Conservation (phyloP, 2,888 invertebrate genomes). For the Hydropsyche betteni region DNA sequence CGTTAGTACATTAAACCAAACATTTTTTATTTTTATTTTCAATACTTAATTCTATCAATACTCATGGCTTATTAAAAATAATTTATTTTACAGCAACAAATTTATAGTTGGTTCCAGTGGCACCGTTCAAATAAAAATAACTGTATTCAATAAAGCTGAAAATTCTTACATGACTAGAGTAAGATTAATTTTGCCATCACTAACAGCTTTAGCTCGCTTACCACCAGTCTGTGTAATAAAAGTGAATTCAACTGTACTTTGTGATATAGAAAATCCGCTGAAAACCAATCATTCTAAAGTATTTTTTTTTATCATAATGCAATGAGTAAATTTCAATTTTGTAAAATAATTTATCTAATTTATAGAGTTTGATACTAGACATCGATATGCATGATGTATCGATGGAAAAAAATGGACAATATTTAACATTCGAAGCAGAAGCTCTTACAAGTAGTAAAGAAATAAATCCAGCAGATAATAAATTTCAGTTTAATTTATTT, state of each 20-base stretch:
- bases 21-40: neutral
- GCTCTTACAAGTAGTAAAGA: slow-evolving; percentile 58
- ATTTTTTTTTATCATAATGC: neutral
- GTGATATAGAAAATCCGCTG: slow-evolving; percentile 56
- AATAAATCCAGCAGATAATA: slow-evolving; percentile 52
- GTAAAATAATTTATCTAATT: neutral
- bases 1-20: neutral
- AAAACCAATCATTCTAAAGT: slow-evolving; percentile 48
- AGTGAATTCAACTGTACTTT: slow-evolving; percentile 53
- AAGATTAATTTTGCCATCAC: slow-evolving; percentile 50
- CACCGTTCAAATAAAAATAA: slow-evolving; percentile 54
- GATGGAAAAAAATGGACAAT: neutral
- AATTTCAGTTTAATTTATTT: slow-evolving; percentile 53
- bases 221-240: slow-evolving; percentile 46
- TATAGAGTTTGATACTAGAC: slow-evolving; percentile 42
- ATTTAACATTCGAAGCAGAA: slow-evolving; percentile 54
- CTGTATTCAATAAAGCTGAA: slow-evolving; percentile 52
- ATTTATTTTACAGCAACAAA: slow-evolving; percentile 42
- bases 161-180: slow-evolving; percentile 52
- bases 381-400: slow-evolving; percentile 46
- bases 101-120: slow-evolving; percentile 57
- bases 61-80: too few species aligned
- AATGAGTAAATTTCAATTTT: neutral
- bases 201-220: slow-evolving; percentile 48
- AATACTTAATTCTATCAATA: neutral